Conservation (phyloP, 2,797 vertebrate genomes). For the Gallinago stenura region DNA sequence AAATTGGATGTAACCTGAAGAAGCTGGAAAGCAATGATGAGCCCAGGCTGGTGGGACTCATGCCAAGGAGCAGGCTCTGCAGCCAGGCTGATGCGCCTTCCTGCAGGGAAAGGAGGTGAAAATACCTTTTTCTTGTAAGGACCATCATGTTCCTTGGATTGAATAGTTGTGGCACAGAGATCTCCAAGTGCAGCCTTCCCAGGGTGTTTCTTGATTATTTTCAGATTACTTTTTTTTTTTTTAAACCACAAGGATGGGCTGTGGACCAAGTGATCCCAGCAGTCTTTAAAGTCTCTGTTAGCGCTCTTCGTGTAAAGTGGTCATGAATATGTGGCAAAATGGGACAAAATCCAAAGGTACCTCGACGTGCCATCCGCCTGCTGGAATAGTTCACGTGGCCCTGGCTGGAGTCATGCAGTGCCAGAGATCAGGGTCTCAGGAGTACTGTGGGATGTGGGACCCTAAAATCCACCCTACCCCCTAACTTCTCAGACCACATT, state of each 20-base stretch:
- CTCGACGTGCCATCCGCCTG: neutral
- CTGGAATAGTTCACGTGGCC: neutral
- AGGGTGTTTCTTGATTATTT: neutral
- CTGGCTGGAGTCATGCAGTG: neutral
- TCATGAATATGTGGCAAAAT: neutral
- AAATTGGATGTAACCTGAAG: slow-evolving; percentile 6
- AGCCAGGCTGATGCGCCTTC: neutral
- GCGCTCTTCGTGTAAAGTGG: neutral
- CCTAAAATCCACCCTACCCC: neutral
- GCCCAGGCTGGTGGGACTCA: neutral
- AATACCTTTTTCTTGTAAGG: neutral
- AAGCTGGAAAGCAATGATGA: neutral
- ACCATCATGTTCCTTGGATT: neutral
- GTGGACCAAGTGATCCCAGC: neutral
- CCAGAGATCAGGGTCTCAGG: fast-evolving
- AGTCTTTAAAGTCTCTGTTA: neutral
- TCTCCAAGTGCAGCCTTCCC: neutral
- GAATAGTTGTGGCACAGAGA: neutral
- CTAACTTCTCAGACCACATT: neutral
- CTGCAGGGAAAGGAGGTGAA: neutral
- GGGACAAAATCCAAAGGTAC: neutral
- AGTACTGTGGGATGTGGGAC: neutral
- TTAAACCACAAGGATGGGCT: neutral
- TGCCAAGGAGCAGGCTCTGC: neutral
- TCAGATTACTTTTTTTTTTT: neutral